A percentile compares a stretch with the other conserved stretches of the same genome.
phyloP scores from a whole-genome alignment of 2,113 vertebrate genomes.

The Perognathus longimembris region DNA sequence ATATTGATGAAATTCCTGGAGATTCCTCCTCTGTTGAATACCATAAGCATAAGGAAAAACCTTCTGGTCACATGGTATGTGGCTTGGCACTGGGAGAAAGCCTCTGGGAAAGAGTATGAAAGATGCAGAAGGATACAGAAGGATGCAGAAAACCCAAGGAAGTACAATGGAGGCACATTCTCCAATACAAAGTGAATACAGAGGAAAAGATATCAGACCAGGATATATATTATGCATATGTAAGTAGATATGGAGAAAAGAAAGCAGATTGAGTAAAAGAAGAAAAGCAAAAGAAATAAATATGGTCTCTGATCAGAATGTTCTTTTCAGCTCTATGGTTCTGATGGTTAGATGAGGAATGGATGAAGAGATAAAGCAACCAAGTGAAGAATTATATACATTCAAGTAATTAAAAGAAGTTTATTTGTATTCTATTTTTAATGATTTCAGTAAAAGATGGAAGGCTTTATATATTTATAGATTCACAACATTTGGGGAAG shows the following conservation, averaged over 20 bases:
- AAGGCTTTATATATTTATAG: neutral
- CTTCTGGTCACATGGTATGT: neutral
- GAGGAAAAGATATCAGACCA: neutral
- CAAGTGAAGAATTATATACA: neutral
- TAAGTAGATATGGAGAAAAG: neutral
- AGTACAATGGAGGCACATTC: neutral
- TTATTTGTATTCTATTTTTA: neutral
- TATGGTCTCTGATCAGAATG: neutral
- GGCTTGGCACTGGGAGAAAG: neutral
- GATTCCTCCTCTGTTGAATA: neutral
- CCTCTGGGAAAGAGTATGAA: too few relatives aligned
- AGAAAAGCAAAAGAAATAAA: neutral
- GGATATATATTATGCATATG: neutral
- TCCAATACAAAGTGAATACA: neutral
- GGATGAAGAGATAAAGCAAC: neutral
- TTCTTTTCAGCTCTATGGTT: neutral
- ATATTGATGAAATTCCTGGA: slow-evolving; percentile 17
- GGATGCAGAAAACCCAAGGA: neutral
- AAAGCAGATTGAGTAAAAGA: neutral
- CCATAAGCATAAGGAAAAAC: neutral
- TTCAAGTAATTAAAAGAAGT: neutral
- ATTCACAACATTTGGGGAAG: neutral
- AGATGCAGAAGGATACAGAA: too few relatives aligned
- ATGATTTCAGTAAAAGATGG: neutral
- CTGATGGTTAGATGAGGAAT: neutral